A percentile compares a stretch with the other conserved stretches of the same genome.
These are phyloP conservation scores for Paragorgia papillata DNA, from an alignment of 92 coral and sea anemone species.

Conservation along the genomic window DNA sequence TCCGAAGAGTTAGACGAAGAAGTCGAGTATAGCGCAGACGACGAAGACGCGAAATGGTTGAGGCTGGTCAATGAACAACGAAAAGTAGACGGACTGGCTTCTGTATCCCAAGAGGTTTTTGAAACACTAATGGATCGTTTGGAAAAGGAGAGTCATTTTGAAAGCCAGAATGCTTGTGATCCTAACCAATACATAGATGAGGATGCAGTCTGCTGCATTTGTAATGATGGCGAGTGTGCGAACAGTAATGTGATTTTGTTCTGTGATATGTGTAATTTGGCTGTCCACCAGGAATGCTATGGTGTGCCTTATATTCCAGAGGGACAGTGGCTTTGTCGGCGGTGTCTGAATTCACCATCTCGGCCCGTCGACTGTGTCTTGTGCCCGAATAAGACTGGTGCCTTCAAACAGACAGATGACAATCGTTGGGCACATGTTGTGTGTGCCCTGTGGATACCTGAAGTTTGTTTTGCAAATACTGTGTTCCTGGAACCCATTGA, in stretches of 20 bases:
- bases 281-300: conserved; percentile 99
- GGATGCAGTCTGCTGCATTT: conserved; percentile 98
- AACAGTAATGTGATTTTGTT: conserved; percentile 97
- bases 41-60: conserved; percentile 93
- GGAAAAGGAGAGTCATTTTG: conserved; percentile 96
- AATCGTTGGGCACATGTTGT: conserved; percentile 99
- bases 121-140: conserved; percentile 96
- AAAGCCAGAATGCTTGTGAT: conserved; percentile 95
- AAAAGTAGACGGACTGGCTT: conserved; percentile 84
- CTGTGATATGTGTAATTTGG: conserved; percentile 99
- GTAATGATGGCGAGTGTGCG: conserved; percentile 99
- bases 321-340: conserved; percentile 99
- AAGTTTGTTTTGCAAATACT: conserved; percentile 98
- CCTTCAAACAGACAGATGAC: conserved; percentile 97
- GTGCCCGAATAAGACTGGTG: conserved; percentile 99
- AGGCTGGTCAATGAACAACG: conserved; percentile 89
- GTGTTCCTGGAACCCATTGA: conserved; percentile 99
- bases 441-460: conserved; percentile 99
- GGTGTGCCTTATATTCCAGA: conserved; percentile 99
- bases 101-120: conserved; percentile 98
- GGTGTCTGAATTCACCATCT: conserved; percentile 98
- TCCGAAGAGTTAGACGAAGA: conserved; percentile 98
- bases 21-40: conserved; percentile 98
- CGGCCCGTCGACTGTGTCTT: conserved; percentile 95
- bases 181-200: conserved; percentile 99